Evolutionary conservation across 2,888 invertebrate species (phyloP).

Genomic region (Gymnocheta viridis): DNA sequence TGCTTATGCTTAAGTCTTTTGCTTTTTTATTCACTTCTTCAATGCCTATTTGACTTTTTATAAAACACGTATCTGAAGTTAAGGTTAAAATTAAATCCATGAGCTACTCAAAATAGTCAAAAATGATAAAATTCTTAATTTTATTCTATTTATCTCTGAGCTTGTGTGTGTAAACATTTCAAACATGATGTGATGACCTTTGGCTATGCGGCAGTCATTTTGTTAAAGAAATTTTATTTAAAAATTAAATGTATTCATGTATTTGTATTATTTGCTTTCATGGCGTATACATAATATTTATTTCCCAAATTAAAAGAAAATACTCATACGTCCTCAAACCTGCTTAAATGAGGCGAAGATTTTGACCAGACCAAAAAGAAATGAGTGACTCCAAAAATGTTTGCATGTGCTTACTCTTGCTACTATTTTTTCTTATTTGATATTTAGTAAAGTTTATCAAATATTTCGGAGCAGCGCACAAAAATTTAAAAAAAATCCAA

Average conservation of each 20-base stretch:
- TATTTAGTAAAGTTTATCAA: no score
- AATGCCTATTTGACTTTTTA: neutral
- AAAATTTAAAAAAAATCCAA: no score
- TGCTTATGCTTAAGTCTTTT: slow-evolving; percentile 28
- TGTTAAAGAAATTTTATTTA: neutral
- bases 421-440: no score
- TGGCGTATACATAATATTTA: neutral
- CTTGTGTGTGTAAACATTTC: slow-evolving; percentile 20
- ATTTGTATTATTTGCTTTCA: neutral
- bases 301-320: neutral
- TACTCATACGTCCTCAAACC: neutral
- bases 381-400: no score
- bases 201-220: slow-evolving; percentile 58
- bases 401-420: no score
- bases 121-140: slow-evolving; percentile 54
- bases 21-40: neutral
- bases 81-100: slow-evolving; percentile 52
- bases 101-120: neutral
- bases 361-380: no score
- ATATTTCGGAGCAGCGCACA: no score
- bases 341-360: no score
- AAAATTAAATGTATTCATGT: neutral
- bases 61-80: slow-evolving; percentile 46
- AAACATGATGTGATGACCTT: slow-evolving; percentile 55
- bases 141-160: slow-evolving; percentile 19